Evolutionary conservation across 2,888 invertebrate species (phyloP).

Genomic region (Drosophila neonasuta): DNA sequence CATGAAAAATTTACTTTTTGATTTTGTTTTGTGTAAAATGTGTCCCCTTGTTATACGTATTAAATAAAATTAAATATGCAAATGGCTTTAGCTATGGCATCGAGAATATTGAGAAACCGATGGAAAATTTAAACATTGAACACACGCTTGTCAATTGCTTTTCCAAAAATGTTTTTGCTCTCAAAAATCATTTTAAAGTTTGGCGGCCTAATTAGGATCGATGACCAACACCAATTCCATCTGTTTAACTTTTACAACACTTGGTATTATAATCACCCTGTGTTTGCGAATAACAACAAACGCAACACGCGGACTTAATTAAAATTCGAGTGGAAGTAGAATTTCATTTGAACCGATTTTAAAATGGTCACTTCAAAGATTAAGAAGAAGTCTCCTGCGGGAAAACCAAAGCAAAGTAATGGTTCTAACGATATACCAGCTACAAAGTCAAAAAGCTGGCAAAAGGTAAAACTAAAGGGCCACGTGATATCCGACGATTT

Average conservation of each 20-base stretch:
- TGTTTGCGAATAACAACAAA: constrained; percentile 41
- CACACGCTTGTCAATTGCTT: no score
- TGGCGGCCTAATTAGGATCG: not conserved
- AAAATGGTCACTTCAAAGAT: constrained; percentile 39
- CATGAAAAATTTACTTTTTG: no score
- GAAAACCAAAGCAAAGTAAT: constrained; percentile 18
- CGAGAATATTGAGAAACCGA: no score
- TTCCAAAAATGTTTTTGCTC: no score
- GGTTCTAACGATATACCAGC: not conserved
- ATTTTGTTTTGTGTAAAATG: no score
- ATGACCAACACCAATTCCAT: not conserved
- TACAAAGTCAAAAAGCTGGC: constrained; percentile 83
- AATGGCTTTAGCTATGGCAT: no score
- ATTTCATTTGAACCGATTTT: not conserved
- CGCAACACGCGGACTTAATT: constrained; percentile 43
- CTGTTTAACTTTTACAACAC: constrained; percentile 19
- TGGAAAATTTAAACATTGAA: no score
- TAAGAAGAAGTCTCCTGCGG: constrained; percentile 22
- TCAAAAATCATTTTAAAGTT: constrained; percentile 2
- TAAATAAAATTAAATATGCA: no score
- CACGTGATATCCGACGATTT: constrained; percentile 82
- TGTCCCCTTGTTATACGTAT: no score
- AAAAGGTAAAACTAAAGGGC: constrained; percentile 86
- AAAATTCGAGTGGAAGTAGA: not conserved
- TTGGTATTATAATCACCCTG: constrained; percentile 31